Base-by-base conservation (phyloP, 2,113 vertebrate species). In the Coptodon rendalli region DNA sequence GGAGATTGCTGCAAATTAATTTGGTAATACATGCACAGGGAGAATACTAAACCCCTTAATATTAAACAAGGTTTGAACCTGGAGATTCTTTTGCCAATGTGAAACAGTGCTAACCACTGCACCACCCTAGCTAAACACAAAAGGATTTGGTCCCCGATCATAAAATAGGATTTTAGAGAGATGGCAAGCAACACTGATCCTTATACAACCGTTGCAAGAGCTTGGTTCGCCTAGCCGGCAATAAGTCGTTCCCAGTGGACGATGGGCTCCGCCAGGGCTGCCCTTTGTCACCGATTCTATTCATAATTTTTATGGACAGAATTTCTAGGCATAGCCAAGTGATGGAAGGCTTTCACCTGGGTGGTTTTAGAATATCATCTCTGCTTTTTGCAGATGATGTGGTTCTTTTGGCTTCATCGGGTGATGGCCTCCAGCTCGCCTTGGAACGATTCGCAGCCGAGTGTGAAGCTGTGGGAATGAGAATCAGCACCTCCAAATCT, bases 381-480 rank as follows among this genome's bases (percentile, higher is more conserved):
- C 61, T 38, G 61, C 17, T 66, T 66, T 66, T 66, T 2, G 17
- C 61, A 7, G 17, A 66, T 66, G 61, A 66, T 66, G 17, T 5
- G 2, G 10, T 66, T 66, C 17, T 66, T 10, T 66, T 66, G 61
- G 0, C 10, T 38, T 66, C 17, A n/a, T 7, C 31, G 1, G 3
- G 61, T 38, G 61, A 66, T 0, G 61, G 4, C 2, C 31, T 66
- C 31, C 61, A 38, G 31, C 31, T 63, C 0, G 17, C 61, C 7
- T 17, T 66, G 1, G 31, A 66, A 66, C 2, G 0, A 5, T 66
- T 12, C 1, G 4, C 31, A 66, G 61, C 0, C 0, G 2, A n/a
- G 3, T 66, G 31, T 38, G 6, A 66, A 38, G 2, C 0, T 0
- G 17, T 4, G 17, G 10, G 10, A 66, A 66, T 66, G 6, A 66